Evolutionary conservation across 1,140 invertebrate species (phyloP), one percentile per base, ranked within the genome.

Genomic region (Drosophila sp.): DNA sequence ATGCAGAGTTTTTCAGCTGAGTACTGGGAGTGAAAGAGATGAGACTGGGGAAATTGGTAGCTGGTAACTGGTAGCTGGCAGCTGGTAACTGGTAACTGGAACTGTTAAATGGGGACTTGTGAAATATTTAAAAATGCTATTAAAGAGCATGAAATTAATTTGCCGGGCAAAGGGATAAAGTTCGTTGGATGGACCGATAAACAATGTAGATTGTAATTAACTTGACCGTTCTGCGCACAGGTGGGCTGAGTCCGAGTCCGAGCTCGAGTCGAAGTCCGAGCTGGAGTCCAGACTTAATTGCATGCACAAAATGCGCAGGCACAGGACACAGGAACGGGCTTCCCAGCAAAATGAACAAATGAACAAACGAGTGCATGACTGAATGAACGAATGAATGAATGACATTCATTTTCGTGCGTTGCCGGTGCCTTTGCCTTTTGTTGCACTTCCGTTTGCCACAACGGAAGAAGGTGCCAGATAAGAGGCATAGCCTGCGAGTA

Each of bases 181-280:
- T 14, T 21, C 36, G 27, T 9, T 48, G 56, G 46, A 43, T 43
- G 36, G 48, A 53, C 61, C 76, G 76, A 89, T 87, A 83, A 83
- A 89, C 83, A 87, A 83, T 87, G 83, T 80, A 83, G 83, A 83
- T 83, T 79, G 83, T 87, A 89, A 87, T 87, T 87, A 87, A 89
- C 83, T 63, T 70, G 79, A 76, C 72, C 81, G 65, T 45, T 38
- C 59, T 36, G 27, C 18, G 40, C 58, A 43, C 38, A 73, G 50
- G 41, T 69, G 50, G 38, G 21, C 14, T 21, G 54, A 51, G 70
- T 45, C 8, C 9, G 54, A 51, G 70, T 45, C 8, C 9, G 18
- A 43, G 36, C 14, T 14, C 14, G 16, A 32, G 43, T 46, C 29
- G 18, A 50, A 36, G 58, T 45, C 14, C 5, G 38, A 25, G 50